A percentile compares a stretch with the other conserved stretches of the same genome.
phyloP scores from a whole-genome alignment of 2,888 invertebrate genomes.

The Thymelicus lineola region DNA sequence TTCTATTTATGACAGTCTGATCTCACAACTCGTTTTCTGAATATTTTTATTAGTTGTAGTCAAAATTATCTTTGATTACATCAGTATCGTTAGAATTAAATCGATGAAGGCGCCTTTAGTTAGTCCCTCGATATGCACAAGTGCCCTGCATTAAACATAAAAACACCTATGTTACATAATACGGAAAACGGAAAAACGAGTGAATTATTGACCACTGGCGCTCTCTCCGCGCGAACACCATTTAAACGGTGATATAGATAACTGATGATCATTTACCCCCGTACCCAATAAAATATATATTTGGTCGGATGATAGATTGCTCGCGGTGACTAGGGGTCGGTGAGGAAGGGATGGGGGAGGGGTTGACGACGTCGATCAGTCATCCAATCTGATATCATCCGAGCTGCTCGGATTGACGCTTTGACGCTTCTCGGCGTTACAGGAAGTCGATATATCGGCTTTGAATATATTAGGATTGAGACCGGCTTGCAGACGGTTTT shows the following conservation, averaged over 20 bases:
- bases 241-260: slow-evolving; percentile 13
- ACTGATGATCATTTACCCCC: slow-evolving; percentile 20
- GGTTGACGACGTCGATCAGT: slow-evolving; percentile 8
- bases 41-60: no score
- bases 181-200: background rate
- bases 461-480: background rate
- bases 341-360: background rate
- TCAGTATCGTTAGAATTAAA: no score
- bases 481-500: background rate
- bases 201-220: background rate
- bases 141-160: background rate
- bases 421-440: slow-evolving; percentile 2
- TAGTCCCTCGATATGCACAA: no score
- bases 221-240: background rate
- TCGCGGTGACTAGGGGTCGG: background rate
- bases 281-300: slow-evolving; percentile 27
- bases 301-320: slow-evolving; percentile 40
- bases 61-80: no score
- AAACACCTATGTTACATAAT: background rate
- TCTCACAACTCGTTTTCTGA: no score
- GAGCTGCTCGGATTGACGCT: slow-evolving; percentile 3
- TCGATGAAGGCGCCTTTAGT: no score
- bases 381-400: slow-evolving; percentile 10
- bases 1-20: no score
- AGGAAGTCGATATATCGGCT: background rate